A percentile compares a stretch with the other conserved stretches of the same genome.
phyloP scores from a whole-genome alignment of 2,888 invertebrate species.

The Drosophila fungiperda region DNA sequence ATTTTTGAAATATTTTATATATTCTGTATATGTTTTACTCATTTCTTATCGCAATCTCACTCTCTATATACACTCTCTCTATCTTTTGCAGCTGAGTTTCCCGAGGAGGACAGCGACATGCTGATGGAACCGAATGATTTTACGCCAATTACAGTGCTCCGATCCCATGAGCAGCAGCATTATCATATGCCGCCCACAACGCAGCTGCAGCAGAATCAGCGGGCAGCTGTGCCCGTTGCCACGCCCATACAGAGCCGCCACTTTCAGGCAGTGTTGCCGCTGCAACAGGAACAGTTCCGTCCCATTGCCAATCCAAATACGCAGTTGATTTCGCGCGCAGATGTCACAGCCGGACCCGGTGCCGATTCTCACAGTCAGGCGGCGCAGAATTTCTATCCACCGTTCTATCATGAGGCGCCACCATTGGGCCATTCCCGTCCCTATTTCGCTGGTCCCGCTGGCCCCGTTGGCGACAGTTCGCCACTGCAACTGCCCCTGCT shows the following conservation, averaged over 20 bases:
- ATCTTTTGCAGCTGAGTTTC: slow-evolving; percentile 75
- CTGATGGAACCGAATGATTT: slow-evolving; percentile 85
- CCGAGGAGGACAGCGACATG: slow-evolving; percentile 85
- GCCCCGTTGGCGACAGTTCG: slow-evolving; percentile 25
- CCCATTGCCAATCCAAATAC: slow-evolving; percentile 65
- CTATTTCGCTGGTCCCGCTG: slow-evolving; percentile 87
- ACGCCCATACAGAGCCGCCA: slow-evolving; percentile 47
- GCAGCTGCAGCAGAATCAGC: slow-evolving; percentile 50
- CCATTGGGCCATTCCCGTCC: slow-evolving; percentile 88
- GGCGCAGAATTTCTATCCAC: slow-evolving; percentile 91
- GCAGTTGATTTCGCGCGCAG: slow-evolving; percentile 63
- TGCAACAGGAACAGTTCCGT: slow-evolving; percentile 71
- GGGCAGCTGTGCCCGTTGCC: slow-evolving; percentile 2
- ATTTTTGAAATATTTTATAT: too few species aligned
- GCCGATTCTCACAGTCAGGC: slow-evolving; percentile 85
- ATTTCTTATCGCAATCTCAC: background rate
- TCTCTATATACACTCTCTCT: background rate
- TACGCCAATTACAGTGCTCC: slow-evolving; percentile 81
- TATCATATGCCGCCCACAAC: slow-evolving; percentile 79
- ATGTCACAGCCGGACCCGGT: slow-evolving; percentile 38
- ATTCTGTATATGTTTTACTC: background rate
- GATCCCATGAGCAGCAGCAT: slow-evolving; percentile 83
- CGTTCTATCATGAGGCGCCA: slow-evolving; percentile 88
- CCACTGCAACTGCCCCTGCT: slow-evolving; percentile 56
- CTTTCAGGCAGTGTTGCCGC: slow-evolving; percentile 42